Evolutionary conservation across 1,140 invertebrate species (phyloP).

Genomic region (Chymomyza costata): DNA sequence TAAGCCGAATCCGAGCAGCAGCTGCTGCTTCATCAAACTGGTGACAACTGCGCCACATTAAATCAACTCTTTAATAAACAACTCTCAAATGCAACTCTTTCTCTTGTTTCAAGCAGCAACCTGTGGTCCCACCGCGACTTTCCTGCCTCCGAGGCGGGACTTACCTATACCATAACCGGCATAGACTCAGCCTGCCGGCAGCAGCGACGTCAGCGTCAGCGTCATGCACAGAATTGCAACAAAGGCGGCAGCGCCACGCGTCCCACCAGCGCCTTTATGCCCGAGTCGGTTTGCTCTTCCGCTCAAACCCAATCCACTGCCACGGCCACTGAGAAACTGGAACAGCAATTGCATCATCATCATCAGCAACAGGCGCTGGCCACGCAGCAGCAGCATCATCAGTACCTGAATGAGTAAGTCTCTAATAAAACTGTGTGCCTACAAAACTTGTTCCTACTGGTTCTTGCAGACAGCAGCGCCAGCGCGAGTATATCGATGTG

Average conservation of each 20-base stretch:
- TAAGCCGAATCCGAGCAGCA: constrained; percentile 28
- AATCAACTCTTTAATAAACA: constrained; percentile 11
- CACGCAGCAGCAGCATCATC: constrained; percentile 63
- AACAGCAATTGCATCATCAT: constrained; percentile 63
- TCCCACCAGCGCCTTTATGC: constrained; percentile 59
- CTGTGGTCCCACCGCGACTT: constrained; percentile 70
- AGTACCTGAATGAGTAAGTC: constrained; percentile 66
- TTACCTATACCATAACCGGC: constrained; percentile 65
- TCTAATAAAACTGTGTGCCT: no score
- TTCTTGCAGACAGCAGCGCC: constrained; percentile 30
- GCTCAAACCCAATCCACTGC: constrained; percentile 67
- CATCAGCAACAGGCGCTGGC: constrained; percentile 61
- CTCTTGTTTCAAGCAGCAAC: constrained; percentile 17
- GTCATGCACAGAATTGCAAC: constrained; percentile 55
- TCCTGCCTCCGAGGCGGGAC: constrained; percentile 64
- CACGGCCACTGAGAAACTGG: constrained; percentile 65
- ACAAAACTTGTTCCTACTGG: no score
- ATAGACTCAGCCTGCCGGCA: constrained; percentile 47
- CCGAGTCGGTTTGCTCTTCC: constrained; percentile 66
- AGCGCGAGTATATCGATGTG: constrained; percentile 74
- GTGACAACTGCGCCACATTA: constrained; percentile 41
- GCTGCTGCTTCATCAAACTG: constrained; percentile 24
- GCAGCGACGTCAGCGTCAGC: constrained; percentile 52
- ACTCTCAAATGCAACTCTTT: background rate
- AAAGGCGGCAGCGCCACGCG: constrained; percentile 46